Conservation (phyloP, 2,113 vertebrate genomes). For the Eonycteris spelaea region DNA sequence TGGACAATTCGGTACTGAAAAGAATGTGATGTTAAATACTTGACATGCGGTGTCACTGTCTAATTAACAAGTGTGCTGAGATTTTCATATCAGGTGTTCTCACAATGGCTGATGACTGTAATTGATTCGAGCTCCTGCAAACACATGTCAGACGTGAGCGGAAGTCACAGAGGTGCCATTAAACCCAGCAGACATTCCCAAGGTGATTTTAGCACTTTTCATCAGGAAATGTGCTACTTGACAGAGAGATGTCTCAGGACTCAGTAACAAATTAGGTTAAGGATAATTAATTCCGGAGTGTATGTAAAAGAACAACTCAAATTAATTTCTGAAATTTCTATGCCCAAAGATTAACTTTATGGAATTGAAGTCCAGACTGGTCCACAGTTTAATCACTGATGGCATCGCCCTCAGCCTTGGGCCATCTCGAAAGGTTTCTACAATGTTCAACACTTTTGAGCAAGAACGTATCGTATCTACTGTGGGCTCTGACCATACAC, state of each 20-base stretch:
- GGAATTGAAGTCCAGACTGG: not conserved
- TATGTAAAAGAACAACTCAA: not conserved
- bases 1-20: not conserved
- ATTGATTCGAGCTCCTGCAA: not conserved
- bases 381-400: not conserved
- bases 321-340: slow-evolving; percentile 16
- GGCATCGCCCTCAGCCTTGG: not conserved
- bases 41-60: not conserved
- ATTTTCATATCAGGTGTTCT: not conserved
- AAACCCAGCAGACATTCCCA: not conserved
- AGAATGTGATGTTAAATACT: not conserved
- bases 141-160: not conserved
- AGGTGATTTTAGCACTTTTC: not conserved
- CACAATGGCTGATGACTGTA: not conserved
- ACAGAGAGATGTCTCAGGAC: slow-evolving; percentile 10
- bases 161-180: not conserved
- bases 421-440: not conserved
- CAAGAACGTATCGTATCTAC: not conserved
- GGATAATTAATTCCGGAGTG: not conserved
- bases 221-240: not conserved
- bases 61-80: not conserved
- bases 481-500: not conserved
- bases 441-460: not conserved
- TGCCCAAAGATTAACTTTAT: not conserved
- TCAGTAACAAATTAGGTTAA: slow-evolving; percentile 1